A percentile compares a stretch with the other conserved stretches of the same genome.
These are phyloP conservation scores for Amazona guildingii DNA, from an alignment of 2,113 vertebrate genomes.

Conservation along the genomic window DNA sequence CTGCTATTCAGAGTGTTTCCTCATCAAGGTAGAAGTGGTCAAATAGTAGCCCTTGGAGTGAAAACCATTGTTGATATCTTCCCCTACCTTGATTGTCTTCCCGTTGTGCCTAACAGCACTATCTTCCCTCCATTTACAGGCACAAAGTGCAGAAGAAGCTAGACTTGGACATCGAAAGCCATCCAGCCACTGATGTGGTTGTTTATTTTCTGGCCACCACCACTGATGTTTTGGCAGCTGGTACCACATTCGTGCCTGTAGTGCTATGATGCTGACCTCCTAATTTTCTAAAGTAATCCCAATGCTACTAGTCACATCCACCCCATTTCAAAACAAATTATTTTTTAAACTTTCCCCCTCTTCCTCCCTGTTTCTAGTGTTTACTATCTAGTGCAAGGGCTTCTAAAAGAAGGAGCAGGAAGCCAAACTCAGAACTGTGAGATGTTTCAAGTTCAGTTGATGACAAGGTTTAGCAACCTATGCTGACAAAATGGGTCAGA, in stretches of 20 bases:
- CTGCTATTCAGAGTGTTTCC: neutral
- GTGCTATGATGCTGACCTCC: neutral
- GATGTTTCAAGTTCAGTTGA: neutral
- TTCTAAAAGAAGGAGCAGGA: neutral
- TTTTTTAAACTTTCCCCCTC: rapidly evolving
- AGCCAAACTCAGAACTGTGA: neutral
- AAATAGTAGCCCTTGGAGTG: neutral
- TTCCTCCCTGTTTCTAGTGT: neutral
- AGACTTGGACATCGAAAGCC: neutral
- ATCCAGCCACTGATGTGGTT: neutral
- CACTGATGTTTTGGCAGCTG: neutral
- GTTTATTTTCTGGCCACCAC: neutral
- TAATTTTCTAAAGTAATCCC: neutral
- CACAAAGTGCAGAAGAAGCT: neutral
- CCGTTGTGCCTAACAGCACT: neutral
- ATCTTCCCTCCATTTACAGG: neutral
- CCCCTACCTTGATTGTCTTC: neutral
- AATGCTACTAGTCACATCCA: neutral
- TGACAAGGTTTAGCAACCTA: neutral
- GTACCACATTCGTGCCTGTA: neutral
- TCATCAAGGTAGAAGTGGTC: neutral
- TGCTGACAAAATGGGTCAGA: neutral
- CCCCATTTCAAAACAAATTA: neutral
- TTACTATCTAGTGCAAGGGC: neutral
- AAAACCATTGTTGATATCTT: neutral